Base-by-base conservation (phyloP, 1,140 invertebrate species). In the Goniozus legneri region DNA sequence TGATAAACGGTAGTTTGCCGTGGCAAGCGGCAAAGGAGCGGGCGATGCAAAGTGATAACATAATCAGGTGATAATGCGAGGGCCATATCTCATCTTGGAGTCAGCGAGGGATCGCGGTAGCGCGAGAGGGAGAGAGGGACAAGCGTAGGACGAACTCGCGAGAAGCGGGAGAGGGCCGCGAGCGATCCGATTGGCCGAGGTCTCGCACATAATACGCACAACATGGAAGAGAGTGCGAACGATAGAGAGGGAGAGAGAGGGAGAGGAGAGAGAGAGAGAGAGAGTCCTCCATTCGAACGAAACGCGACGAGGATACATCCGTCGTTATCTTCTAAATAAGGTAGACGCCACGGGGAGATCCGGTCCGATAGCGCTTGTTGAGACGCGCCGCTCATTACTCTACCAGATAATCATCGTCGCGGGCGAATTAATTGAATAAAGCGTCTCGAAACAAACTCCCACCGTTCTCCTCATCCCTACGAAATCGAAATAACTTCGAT, bases 21-120 rank as follows among this genome's bases (percentile, higher is more conserved):
- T 52, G 60, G 58, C 53, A 41, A 46, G 61, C 47, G 58, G 64
- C 54, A 62, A 67, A 65, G 65, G 62, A 69, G 60, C 63, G 63
- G 65, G 58, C 61, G 69, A 72, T 71, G 66, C 60, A 64, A 71
- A 69, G 65, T 69, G 69, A 72, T 72, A 72, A 72, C 58, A 64
- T 69, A 69, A 71, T 71, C 69, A 69, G 67, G 65, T 72, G 67
- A 71, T 71, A 69, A 72, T 69, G 66, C 60, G 57, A 43, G 47
- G 53, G 61, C 62, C 60, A 66, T 71, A 69, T 69, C 61, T 71
- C 65, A 69, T 58, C 48, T 57, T 58, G 47, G 8, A 15, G 22
- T 19, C 14, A 42, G 13, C 31, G 16, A 38, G 30, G 27, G 18
- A 1, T 10, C 8, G 37, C 8, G 14, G n/a, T 3, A 22, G 14